Conservation (phyloP, 2,888 invertebrate genomes). For the Linnaemya tessellans region DNA sequence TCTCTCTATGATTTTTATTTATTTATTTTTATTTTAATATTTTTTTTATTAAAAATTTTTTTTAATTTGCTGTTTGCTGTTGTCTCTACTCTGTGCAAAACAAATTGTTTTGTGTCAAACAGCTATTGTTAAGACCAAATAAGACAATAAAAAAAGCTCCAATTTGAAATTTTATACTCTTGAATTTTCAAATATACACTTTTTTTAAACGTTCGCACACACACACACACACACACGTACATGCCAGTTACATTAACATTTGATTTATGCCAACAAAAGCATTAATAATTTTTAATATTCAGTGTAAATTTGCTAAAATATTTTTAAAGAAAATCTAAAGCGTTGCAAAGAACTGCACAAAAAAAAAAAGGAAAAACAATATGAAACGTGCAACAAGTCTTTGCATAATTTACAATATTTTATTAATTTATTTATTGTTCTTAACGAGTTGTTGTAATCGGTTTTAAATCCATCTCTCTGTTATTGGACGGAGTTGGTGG, state of each 20-base stretch:
- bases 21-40: too few relatives aligned
- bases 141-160: conserved; percentile 37
- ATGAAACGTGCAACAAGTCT: conserved; percentile 31
- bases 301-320: conserved; percentile 68
- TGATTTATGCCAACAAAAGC: conserved; percentile 50
- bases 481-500: conserved; percentile 14
- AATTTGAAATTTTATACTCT: conserved; percentile 59
- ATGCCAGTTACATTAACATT: conserved; percentile 15
- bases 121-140: conserved; percentile 42
- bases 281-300: conserved; percentile 57
- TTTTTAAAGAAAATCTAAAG: conserved; percentile 36
- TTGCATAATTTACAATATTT: conserved; percentile 50
- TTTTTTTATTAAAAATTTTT: too few relatives aligned
- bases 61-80: conserved; percentile 8
- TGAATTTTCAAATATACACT: conserved; percentile 20
- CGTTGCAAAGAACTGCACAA: conserved; percentile 16
- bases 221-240: not conserved
- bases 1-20: conserved; percentile 24
- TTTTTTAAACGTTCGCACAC: conserved; percentile 23
- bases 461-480: conserved; percentile 45
- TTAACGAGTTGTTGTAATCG: conserved; percentile 56
- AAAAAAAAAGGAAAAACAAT: not conserved
- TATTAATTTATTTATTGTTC: conserved; percentile 61
- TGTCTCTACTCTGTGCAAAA: conserved; percentile 17
- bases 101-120: conserved; percentile 65